A percentile compares a stretch with the other conserved stretches of the same genome.
These are phyloP conservation scores for Lamellibrachia satsuma DNA, from an alignment of 2,888 invertebrate genomes.

Conservation along the genomic window DNA sequence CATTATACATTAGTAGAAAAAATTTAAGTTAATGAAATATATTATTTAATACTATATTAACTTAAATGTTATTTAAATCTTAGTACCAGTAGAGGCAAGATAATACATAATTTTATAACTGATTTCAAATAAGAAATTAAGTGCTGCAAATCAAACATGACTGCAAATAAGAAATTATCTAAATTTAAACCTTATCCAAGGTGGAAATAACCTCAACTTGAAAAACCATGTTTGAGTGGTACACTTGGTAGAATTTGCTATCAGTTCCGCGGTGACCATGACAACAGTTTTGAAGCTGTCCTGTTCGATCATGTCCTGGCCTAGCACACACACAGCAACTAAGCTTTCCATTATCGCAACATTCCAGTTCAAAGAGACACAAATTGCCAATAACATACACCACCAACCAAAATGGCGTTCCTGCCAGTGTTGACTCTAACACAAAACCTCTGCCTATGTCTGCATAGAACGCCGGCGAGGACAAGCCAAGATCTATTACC, in stretches of 20 bases:
- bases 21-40: no score
- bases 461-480: not conserved
- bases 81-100: no score
- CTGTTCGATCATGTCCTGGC: not conserved
- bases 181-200: no score
- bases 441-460: not conserved
- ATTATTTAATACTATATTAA: no score
- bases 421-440: not conserved
- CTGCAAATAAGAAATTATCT: no score
- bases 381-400: conserved; percentile 3
- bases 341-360: not conserved
- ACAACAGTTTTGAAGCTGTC: not conserved
- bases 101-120: no score
- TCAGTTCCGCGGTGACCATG: not conserved
- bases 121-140: no score
- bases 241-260: not conserved
- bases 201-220: not conserved
- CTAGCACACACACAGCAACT: not conserved
- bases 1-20: no score
- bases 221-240: not conserved
- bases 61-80: no score
- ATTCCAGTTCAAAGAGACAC: not conserved
- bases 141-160: no score
- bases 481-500: not conserved
- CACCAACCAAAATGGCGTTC: not conserved